phyloP scores from a whole-genome alignment of 2,797 vertebrate species.

The Brachyalestes nurse region DNA sequence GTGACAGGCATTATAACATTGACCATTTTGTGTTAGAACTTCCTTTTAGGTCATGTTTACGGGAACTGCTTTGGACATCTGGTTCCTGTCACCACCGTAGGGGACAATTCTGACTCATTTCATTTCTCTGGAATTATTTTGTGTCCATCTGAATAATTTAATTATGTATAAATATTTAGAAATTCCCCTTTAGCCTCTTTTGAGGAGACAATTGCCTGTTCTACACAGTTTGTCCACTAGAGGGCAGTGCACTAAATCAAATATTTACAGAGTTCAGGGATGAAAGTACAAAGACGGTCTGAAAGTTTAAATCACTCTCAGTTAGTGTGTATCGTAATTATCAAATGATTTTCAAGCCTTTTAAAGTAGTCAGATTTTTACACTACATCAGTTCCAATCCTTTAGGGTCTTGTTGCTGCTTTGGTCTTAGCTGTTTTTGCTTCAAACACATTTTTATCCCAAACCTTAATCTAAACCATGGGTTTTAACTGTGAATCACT shows the following conservation, averaged over 20 bases:
- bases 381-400: neutral
- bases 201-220: neutral
- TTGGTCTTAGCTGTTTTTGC: constrained; percentile 7
- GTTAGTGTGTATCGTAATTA: neutral
- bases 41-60: no score
- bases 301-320: neutral
- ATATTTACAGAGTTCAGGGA: neutral
- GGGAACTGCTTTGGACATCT: no score
- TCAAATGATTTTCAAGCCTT: neutral
- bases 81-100: no score
- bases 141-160: neutral
- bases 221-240: neutral
- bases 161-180: neutral
- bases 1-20: no score
- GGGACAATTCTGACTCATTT: no score
- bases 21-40: no score
- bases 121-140: neutral
- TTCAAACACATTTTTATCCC: constrained; percentile 13
- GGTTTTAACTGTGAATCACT: constrained; percentile 15
- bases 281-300: neutral
- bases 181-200: neutral
- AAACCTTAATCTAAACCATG: constrained; percentile 26
- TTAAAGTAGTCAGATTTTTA: constrained; percentile 2
- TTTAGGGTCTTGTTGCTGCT: constrained; percentile 3
- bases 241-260: neutral